A percentile compares a stretch with the other conserved stretches of the same genome.
These are phyloP conservation scores for Dichetophora obliterata DNA, from an alignment of 2,888 invertebrate genomes.

Conservation along the genomic window DNA sequence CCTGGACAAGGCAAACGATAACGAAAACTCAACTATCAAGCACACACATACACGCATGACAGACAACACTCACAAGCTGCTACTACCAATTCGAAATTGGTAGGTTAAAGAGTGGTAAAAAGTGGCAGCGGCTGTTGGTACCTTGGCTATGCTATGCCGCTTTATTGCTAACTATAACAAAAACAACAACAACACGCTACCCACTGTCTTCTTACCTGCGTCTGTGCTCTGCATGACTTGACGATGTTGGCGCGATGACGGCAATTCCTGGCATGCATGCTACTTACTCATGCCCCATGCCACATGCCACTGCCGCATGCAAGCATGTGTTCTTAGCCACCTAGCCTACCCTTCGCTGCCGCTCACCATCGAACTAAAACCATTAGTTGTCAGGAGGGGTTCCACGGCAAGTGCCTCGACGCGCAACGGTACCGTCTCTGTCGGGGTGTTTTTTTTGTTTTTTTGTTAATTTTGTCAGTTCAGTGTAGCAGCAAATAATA, in stretches of 20 bases:
- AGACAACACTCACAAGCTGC: not conserved
- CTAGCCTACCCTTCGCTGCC: slow-evolving; percentile 7
- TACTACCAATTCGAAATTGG: slow-evolving; percentile 17
- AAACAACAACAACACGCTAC: slow-evolving; percentile 12
- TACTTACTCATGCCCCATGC: slow-evolving; percentile 41
- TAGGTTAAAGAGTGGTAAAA: slow-evolving; percentile 23
- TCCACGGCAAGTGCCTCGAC: slow-evolving; percentile 22
- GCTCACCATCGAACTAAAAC: not conserved
- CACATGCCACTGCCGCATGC: slow-evolving; percentile 12
- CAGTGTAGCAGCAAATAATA: slow-evolving; percentile 67
- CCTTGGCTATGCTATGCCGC: slow-evolving; percentile 16
- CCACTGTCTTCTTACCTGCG: not conserved
- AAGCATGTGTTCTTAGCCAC: not conserved
- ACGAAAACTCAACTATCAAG: slow-evolving; percentile 5
- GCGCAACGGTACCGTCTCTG: slow-evolving; percentile 22
- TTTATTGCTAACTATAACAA: slow-evolving; percentile 36
- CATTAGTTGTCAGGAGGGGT: slow-evolving; percentile 22
- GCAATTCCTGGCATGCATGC: slow-evolving; percentile 40
- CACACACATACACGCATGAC: slow-evolving; percentile 1
- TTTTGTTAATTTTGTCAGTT: slow-evolving; percentile 20
- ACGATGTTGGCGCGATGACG: slow-evolving; percentile 36
- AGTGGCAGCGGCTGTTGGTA: slow-evolving; percentile 20
- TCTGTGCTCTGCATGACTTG: slow-evolving; percentile 10
- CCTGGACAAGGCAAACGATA: not conserved
- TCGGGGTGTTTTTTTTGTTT: slow-evolving; percentile 57